Evolutionary conservation across 2,888 invertebrate species (phyloP).

Genomic region (Adela reaumurella): DNA sequence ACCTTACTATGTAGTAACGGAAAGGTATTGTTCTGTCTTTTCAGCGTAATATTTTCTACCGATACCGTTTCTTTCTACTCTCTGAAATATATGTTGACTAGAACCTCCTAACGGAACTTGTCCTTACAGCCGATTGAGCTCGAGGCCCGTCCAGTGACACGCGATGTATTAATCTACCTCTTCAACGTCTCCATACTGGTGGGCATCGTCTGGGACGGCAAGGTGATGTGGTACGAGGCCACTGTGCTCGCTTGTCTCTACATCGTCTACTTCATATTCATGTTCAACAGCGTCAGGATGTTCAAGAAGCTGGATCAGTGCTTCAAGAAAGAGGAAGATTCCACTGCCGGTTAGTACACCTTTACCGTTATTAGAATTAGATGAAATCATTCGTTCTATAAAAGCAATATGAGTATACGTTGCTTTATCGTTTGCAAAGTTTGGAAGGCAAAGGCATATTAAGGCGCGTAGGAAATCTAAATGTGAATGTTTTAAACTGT

Average conservation of each 20-base stretch:
- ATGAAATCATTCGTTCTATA: too few species aligned
- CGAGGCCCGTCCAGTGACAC: constrained; percentile 76
- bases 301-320: constrained; percentile 23
- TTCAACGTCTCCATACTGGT: constrained; percentile 68
- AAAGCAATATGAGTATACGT: too few species aligned
- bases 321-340: constrained; percentile 7
- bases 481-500: too few species aligned
- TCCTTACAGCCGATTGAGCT: constrained; percentile 65
- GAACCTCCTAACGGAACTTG: background rate
- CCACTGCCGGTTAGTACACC: constrained; percentile 14
- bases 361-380: background rate
- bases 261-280: constrained; percentile 66
- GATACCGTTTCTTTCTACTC: background rate
- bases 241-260: constrained; percentile 69
- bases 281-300: constrained; percentile 64
- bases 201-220: constrained; percentile 72
- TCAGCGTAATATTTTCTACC: too few species aligned
- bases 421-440: too few species aligned
- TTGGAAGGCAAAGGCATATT: too few species aligned
- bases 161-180: constrained; percentile 77
- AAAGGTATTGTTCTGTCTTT: too few species aligned
- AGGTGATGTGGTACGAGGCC: constrained; percentile 78
- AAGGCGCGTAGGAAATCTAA: too few species aligned
- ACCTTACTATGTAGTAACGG: too few species aligned
- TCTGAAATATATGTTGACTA: background rate